These are phyloP conservation scores for Carpatolechia fugitivella DNA, from an alignment of 2,888 invertebrate genomes.

Conservation along the genomic window DNA sequence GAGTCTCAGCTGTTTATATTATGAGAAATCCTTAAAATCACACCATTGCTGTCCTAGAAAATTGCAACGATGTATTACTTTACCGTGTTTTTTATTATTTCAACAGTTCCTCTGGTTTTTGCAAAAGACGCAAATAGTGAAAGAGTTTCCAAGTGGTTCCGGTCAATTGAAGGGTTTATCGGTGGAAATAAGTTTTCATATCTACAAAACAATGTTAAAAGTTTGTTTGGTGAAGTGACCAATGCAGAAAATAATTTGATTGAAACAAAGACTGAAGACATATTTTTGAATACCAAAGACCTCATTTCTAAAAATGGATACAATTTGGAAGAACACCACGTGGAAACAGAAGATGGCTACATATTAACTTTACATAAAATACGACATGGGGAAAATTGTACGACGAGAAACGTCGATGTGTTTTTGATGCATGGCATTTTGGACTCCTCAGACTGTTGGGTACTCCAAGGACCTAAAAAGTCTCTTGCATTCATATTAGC, in stretches of 20 bases:
- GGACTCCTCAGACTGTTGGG: slow-evolving; percentile 85
- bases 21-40: no score
- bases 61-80: neutral
- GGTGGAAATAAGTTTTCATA: neutral
- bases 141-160: neutral
- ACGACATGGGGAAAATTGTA: slow-evolving; percentile 26
- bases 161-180: neutral
- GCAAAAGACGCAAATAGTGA: neutral
- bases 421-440: slow-evolving; percentile 90
- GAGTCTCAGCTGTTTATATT: neutral
- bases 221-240: neutral
- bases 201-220: neutral
- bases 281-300: slow-evolving; percentile 42
- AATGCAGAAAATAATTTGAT: neutral
- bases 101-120: neutral
- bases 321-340: slow-evolving; percentile 46
- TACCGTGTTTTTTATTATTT: neutral
- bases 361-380: slow-evolving; percentile 54
- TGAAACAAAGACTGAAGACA: slow-evolving; percentile 37
- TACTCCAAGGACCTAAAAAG: slow-evolving; percentile 81
- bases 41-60: no score
- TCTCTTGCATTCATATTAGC: slow-evolving; percentile 82
- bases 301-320: slow-evolving; percentile 47
- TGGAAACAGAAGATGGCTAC: slow-evolving; percentile 55
- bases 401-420: slow-evolving; percentile 55